Conservation (phyloP, 2,113 vertebrate genomes). For the Corythoichthys intestinalis region DNA sequence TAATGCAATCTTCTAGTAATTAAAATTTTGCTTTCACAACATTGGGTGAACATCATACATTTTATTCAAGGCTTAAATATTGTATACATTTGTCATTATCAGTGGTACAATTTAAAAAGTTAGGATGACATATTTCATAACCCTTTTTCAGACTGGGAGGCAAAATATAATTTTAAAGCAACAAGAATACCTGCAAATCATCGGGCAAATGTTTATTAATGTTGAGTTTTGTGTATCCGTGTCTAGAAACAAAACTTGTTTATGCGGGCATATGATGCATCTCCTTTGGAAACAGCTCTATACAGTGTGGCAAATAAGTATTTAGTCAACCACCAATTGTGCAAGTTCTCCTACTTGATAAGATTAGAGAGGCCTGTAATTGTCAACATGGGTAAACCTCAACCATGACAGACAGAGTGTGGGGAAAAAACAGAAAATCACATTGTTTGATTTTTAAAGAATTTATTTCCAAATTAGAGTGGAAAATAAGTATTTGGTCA, state of each 20-base stretch:
- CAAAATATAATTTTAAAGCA: background rate
- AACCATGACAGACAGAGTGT: too few relatives aligned
- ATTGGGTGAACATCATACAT: background rate
- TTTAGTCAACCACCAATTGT: too few relatives aligned
- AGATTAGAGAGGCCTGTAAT: too few relatives aligned
- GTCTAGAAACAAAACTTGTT: background rate
- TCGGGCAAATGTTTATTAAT: too few relatives aligned
- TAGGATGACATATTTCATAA: background rate
- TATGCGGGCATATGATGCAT: conserved; percentile 4
- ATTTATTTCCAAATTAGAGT: too few relatives aligned
- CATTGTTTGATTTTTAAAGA: too few relatives aligned
- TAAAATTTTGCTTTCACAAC: background rate
- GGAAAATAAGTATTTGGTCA: too few relatives aligned
- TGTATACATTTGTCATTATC: background rate
- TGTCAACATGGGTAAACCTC: too few relatives aligned
- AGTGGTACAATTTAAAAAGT: background rate
- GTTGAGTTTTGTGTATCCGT: background rate
- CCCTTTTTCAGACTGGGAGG: background rate
- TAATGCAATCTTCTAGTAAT: too few relatives aligned
- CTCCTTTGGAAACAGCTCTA: background rate
- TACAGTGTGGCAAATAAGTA: background rate
- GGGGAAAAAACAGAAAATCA: too few relatives aligned
- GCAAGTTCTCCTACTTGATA: too few relatives aligned
- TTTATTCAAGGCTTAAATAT: background rate
- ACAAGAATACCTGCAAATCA: background rate